Evolutionary conservation across 2,113 vertebrate genomes (phyloP).

Genomic region (Salvelinus fontinalis): DNA sequence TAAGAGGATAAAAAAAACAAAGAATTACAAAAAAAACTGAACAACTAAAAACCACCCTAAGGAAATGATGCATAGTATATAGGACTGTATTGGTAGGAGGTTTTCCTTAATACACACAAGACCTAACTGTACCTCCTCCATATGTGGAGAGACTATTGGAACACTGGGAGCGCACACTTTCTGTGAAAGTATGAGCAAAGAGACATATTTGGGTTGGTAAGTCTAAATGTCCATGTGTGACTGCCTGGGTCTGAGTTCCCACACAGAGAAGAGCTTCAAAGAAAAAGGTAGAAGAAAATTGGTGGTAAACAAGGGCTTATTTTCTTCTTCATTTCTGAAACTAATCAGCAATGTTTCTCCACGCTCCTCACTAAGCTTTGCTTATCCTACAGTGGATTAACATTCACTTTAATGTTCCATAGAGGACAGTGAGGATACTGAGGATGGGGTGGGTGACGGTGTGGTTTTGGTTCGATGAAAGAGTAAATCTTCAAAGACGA

Average conservation of each 20-base stretch:
- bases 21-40: no score
- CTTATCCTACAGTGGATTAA: constrained; percentile 52
- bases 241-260: constrained; percentile 22
- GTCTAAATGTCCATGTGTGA: not conserved
- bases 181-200: not conserved
- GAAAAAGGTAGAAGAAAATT: constrained; percentile 32
- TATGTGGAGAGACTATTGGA: not conserved
- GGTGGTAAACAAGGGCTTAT: constrained; percentile 47
- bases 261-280: constrained; percentile 39
- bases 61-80: no score
- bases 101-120: no score
- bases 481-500: constrained; percentile 8
- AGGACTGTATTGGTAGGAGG: no score
- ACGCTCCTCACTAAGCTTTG: constrained; percentile 40
- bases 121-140: no score
- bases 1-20: no score
- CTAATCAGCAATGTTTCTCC: constrained; percentile 47
- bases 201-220: not conserved
- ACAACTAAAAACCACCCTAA: no score
- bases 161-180: not conserved
- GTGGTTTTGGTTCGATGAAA: constrained; percentile 15
- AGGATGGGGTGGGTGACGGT: constrained; percentile 21
- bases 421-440: not conserved
- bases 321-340: constrained; percentile 35
- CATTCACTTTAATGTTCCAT: constrained; percentile 47